phyloP scores from a whole-genome alignment of 2,888 invertebrate genomes.

The Hypolimnas misippus region DNA sequence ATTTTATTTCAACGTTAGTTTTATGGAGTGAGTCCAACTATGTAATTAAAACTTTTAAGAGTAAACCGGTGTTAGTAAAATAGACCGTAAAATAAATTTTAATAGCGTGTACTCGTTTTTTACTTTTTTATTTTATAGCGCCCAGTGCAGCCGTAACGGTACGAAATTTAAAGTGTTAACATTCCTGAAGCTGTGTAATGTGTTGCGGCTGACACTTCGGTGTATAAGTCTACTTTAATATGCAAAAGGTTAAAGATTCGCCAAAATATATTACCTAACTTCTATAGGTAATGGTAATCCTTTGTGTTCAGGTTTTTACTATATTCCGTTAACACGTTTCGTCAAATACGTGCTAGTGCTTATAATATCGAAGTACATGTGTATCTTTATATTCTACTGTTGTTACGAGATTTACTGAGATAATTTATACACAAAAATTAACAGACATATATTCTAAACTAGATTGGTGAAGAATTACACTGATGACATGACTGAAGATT shows the following conservation, averaged over 20 bases:
- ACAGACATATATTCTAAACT: too few species aligned
- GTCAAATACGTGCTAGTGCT: too few species aligned
- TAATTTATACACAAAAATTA: too few species aligned
- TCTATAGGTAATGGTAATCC: background rate
- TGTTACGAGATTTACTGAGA: too few species aligned
- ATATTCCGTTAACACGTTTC: background rate
- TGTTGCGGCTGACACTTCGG: constrained; percentile 8
- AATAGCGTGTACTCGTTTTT: constrained; percentile 28
- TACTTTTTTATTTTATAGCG: constrained; percentile 26
- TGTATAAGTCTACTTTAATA: constrained; percentile 7
- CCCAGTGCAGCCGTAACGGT: constrained; percentile 11
- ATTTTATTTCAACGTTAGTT: constrained; percentile 34
- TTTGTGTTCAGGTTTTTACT: too few species aligned
- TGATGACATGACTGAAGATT: too few species aligned
- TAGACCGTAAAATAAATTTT: constrained; percentile 39
- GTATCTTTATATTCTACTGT: too few species aligned
- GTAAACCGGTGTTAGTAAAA: constrained; percentile 38
- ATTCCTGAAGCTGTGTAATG: constrained; percentile 9
- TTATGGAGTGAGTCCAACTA: constrained; percentile 37
- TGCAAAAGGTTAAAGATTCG: constrained; percentile 2
- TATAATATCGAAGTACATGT: too few species aligned
- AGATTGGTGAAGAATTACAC: too few species aligned
- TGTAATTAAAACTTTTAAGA: constrained; percentile 41
- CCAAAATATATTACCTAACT: background rate
- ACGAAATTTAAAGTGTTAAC: constrained; percentile 29